Evolutionary conservation across 2,888 invertebrate species (phyloP), one percentile per base, ranked within the genome.

Genomic region (Eristalinus aeneus): DNA sequence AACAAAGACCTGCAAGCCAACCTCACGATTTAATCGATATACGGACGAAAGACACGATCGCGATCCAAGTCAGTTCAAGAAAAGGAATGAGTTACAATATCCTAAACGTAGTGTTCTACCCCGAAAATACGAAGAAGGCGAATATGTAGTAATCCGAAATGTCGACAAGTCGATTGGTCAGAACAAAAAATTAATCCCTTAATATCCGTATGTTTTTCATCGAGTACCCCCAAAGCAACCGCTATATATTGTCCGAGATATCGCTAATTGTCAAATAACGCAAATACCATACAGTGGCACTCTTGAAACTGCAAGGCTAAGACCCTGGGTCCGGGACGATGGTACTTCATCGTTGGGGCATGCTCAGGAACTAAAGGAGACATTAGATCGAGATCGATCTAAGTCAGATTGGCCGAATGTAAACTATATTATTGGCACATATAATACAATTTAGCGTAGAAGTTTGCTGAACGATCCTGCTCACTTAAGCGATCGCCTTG

Each of bases 141-240:
- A 72, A 61, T 72, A 72, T 53, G 32, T 53, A 31, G 61, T 61
- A 11, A 61, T 61, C 31, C 60, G 46, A 31, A 72, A 61, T 46
- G 61, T 61, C 31, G 71, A 72, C 11, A 60, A 39, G 5, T 5
- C 27, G 2, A 3, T 67, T 20, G 58, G 60, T 20, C 32, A 36
- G 23, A 77, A 71, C 20, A 77, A 46, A 27, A 69, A 77, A 36
- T 11, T 69, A 9, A 54, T 63, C 16, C 69, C 76, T 4, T 58
- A 46, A 20, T 75, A 75, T 75, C 71, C 69, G 2, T 77, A 77
- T 16, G 63, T 63, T 11, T 10, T 69, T 12, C 54, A 69, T 69
- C 65, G 31, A 39, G 68, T 67, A 16, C 61, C 73, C 23, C 67
- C 73, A 16, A 68, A 74, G n/a, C 54, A 73, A 74, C 54, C 32